Evolutionary conservation across 1,140 invertebrate species (phyloP).

Genomic region (Stenopsyche tienmushanensis): DNA sequence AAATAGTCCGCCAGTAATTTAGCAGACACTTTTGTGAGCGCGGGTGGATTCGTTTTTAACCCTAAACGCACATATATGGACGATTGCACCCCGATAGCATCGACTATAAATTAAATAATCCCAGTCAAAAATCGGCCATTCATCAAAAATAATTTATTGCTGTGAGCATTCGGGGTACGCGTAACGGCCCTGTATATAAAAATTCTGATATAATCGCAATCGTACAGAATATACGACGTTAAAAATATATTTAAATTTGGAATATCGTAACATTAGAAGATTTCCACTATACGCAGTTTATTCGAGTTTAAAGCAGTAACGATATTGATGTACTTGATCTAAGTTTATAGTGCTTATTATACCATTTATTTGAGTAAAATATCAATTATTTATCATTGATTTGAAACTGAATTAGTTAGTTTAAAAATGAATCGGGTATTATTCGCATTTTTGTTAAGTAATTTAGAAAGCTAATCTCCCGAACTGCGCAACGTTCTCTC

Average conservation of each 20-base stretch:
- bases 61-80: background rate
- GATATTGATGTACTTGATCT: background rate
- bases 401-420: too few relatives aligned
- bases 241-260: too few relatives aligned
- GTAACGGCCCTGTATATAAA: background rate
- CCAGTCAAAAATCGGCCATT: slow-evolving; percentile 32
- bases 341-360: too few relatives aligned
- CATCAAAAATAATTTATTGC: slow-evolving; percentile 19
- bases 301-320: background rate
- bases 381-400: too few relatives aligned
- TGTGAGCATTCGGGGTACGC: background rate
- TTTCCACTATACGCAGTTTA: background rate
- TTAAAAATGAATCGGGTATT: too few relatives aligned
- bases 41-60: background rate
- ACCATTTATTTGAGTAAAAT: too few relatives aligned
- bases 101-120: slow-evolving; percentile 33
- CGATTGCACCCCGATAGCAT: background rate
- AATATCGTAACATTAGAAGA: too few relatives aligned
- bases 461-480: too few relatives aligned
- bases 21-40: background rate
- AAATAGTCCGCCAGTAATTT: background rate
- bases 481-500: too few relatives aligned
- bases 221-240: background rate
- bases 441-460: too few relatives aligned
- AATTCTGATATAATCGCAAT: background rate